Conservation (phyloP, 2,797 vertebrate species). For the Chelon labrosus region DNA sequence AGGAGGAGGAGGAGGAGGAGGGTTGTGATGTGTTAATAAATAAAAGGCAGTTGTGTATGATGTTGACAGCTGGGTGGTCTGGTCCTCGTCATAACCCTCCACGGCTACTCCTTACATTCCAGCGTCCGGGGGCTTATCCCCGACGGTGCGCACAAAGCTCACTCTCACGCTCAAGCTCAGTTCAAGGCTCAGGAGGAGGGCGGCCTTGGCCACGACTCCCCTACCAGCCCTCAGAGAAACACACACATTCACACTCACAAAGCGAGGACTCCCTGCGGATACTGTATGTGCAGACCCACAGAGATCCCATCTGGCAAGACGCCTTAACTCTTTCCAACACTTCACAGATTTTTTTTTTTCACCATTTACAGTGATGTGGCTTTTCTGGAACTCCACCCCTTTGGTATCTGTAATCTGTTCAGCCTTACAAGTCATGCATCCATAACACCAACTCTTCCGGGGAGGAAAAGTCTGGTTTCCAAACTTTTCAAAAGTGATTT, state of each 20-base stretch:
- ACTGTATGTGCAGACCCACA: slow-evolving; percentile 45
- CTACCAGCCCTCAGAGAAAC: slow-evolving; percentile 49
- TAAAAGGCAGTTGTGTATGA: slow-evolving; percentile 85
- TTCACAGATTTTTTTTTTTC: background rate
- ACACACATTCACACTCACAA: slow-evolving; percentile 42
- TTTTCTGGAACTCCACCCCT: background rate
- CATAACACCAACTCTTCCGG: background rate
- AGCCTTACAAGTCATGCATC: background rate
- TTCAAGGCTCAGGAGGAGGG: slow-evolving; percentile 77
- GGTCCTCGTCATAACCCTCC: slow-evolving; percentile 85
- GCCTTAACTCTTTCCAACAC: slow-evolving; percentile 33
- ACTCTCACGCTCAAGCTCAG: slow-evolving; percentile 77
- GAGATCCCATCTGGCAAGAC: slow-evolving; percentile 34
- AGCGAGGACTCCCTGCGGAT: slow-evolving; percentile 59
- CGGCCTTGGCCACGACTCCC: slow-evolving; percentile 71
- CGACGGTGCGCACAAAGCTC: slow-evolving; percentile 83
- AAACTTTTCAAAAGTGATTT: background rate
- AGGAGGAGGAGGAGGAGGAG: slow-evolving; percentile 20
- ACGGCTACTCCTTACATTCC: slow-evolving; percentile 87
- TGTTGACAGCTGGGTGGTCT: slow-evolving; percentile 88
- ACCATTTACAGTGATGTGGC: background rate
- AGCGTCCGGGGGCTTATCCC: slow-evolving; percentile 82
- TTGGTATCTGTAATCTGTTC: background rate
- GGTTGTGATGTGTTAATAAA: slow-evolving; percentile 83
- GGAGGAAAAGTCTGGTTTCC: background rate